phyloP scores from a whole-genome alignment of 2,113 vertebrate species.

The Pollimyrus isidori region DNA sequence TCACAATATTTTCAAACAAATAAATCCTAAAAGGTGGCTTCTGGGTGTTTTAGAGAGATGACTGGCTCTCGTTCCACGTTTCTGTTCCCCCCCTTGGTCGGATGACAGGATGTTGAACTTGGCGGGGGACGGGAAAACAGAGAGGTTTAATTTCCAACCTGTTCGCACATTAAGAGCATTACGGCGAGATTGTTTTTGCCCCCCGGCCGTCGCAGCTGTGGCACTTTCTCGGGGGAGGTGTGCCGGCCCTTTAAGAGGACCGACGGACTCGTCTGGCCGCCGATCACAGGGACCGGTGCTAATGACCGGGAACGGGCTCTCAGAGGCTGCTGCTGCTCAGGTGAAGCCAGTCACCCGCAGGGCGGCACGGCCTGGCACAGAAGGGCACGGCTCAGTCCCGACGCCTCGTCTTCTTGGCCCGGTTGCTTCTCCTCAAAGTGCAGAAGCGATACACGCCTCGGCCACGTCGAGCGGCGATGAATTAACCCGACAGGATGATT shows the following conservation, averaged over 20 bases:
- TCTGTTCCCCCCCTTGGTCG: background rate
- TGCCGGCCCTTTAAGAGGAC: background rate
- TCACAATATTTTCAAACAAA: background rate
- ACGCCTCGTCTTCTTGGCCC: background rate
- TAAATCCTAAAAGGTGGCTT: background rate
- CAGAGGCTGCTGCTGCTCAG: background rate
- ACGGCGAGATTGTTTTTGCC: conserved; percentile 4
- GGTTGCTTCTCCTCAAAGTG: background rate
- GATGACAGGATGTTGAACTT: conserved; percentile 35
- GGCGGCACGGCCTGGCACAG: background rate
- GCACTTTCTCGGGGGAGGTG: background rate
- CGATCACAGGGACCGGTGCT: background rate
- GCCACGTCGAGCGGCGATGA: background rate
- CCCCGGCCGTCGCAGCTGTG: background rate
- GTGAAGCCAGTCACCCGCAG: background rate
- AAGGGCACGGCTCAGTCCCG: background rate
- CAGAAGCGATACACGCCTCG: background rate
- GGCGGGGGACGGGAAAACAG: conserved; percentile 25
- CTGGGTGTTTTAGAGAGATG: background rate
- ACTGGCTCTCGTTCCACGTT: background rate
- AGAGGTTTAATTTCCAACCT: conserved; percentile 27
- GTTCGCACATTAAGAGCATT: background rate
- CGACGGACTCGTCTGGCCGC: background rate
- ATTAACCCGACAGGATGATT: background rate
- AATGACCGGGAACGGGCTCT: background rate